Percentiles rank a stretch among this genome's conserved stretches.
These are phyloP conservation scores for Xiphophorus hellerii DNA, from an alignment of 2,113 vertebrate genomes.

Conservation along the genomic window DNA sequence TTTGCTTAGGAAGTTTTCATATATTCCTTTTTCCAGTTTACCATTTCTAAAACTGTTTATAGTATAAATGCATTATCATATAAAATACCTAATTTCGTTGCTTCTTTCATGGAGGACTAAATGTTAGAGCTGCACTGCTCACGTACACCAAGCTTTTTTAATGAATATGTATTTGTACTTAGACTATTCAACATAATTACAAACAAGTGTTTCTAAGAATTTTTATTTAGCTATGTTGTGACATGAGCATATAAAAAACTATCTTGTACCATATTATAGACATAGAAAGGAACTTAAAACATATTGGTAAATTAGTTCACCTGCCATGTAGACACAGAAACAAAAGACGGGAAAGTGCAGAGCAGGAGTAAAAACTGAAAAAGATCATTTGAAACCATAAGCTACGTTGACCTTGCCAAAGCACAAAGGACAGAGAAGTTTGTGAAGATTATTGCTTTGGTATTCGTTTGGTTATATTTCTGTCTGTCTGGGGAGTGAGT, in stretches of 20 bases:
- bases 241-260: background rate
- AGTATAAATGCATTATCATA: background rate
- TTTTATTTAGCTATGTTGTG: background rate
- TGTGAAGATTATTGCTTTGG: slow-evolving; percentile 62
- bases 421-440: slow-evolving; percentile 68
- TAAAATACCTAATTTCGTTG: background rate
- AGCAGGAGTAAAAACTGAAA: slow-evolving; percentile 21
- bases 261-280: background rate
- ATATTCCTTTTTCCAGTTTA: background rate
- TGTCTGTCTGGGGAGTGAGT: slow-evolving; percentile 45
- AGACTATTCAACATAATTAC: background rate
- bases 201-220: background rate
- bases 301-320: background rate
- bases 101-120: background rate
- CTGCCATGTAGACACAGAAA: slow-evolving; percentile 13
- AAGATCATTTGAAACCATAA: slow-evolving; percentile 36
- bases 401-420: slow-evolving; percentile 61
- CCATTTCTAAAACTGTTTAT: background rate
- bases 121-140: background rate
- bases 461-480: slow-evolving; percentile 67
- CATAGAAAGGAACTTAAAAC: background rate
- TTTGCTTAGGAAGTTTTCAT: background rate
- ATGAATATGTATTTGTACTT: background rate
- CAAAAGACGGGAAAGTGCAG: background rate
- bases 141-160: background rate